Percentiles rank a stretch among this genome's conserved stretches.
Conservation (phyloP, 2,797 vertebrate species). For the Clarias laeviceps region DNA sequence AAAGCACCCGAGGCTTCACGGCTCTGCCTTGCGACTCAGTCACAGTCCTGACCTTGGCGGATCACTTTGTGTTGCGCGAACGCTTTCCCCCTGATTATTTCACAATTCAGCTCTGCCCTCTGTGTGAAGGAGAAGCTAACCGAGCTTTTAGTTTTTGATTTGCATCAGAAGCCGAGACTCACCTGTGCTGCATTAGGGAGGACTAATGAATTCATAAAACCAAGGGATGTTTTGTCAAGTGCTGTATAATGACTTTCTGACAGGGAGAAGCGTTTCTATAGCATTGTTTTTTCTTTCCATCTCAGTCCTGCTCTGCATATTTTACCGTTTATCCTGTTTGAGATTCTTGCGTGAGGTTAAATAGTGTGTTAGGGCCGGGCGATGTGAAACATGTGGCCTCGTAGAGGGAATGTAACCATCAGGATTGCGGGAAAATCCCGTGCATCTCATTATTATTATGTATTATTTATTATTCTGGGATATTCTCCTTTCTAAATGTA, state of each 20-base stretch:
- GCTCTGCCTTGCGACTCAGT: conserved; percentile 63
- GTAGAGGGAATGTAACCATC: background rate
- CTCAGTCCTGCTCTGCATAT: conserved; percentile 5
- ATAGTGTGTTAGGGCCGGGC: background rate
- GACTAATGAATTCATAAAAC: conserved; percentile 43
- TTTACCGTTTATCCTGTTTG: background rate
- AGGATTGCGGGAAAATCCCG: background rate
- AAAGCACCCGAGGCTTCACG: conserved; percentile 40
- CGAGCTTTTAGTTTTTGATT: conserved; percentile 44
- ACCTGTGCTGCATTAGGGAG: conserved; percentile 35
- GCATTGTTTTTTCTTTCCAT: background rate
- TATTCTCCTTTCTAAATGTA: background rate
- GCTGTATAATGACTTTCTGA: conserved; percentile 18
- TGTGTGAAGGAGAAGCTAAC: conserved; percentile 43
- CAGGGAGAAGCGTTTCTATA: background rate
- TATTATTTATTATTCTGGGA: background rate
- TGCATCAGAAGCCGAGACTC: conserved; percentile 36
- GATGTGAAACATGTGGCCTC: background rate
- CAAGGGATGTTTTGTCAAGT: conserved; percentile 5
- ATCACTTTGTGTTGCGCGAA: conserved; percentile 56
- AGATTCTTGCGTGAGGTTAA: background rate
- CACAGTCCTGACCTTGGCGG: conserved; percentile 65
- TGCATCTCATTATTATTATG: background rate
- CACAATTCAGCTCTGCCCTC: conserved; percentile 64
- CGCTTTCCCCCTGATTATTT: conserved; percentile 64